These are phyloP conservation scores for Diplodus puntazzo DNA, from an alignment of 2,797 vertebrate species.

Conservation along the genomic window DNA sequence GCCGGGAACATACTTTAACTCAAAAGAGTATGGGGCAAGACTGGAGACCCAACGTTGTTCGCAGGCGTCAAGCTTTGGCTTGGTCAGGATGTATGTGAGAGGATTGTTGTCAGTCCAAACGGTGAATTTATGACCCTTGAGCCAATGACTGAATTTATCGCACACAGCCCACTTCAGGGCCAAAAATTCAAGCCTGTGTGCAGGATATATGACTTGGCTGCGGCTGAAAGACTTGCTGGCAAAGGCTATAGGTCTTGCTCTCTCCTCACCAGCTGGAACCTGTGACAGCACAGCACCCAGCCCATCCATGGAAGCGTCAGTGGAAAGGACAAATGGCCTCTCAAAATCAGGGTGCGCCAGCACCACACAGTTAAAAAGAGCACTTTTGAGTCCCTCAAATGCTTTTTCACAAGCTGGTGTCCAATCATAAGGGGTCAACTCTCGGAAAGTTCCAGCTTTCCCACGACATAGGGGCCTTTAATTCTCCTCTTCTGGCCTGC, in stretches of 20 bases:
- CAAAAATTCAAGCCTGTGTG: too few relatives aligned
- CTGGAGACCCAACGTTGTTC: conserved; percentile 44
- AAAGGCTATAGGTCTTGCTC: too few relatives aligned
- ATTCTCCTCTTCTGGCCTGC: conserved; percentile 3
- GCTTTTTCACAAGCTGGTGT: neutral
- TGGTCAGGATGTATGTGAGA: conserved; percentile 29
- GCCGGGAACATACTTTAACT: conserved; percentile 41
- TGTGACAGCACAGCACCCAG: too few relatives aligned
- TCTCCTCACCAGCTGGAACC: too few relatives aligned
- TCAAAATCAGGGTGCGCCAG: conserved; percentile 5
- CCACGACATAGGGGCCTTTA: rapidly evolving
- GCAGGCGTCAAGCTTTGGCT: conserved; percentile 30
- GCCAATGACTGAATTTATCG: too few relatives aligned
- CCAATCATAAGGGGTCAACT: conserved; percentile 2
- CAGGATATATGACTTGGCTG: too few relatives aligned
- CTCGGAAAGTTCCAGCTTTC: neutral
- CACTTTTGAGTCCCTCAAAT: neutral
- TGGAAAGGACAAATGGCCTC: neutral
- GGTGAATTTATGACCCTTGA: too few relatives aligned
- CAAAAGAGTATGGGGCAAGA: conserved; percentile 12
- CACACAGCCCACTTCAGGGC: too few relatives aligned
- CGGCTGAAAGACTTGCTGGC: too few relatives aligned
- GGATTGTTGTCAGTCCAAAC: neutral
- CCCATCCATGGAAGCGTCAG: conserved; percentile 17
- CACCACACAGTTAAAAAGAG: neutral